Evolutionary conservation across 53 echinoderm and acorn worm genomes (phyloP).

Genomic region (Echinarachnius parma): DNA sequence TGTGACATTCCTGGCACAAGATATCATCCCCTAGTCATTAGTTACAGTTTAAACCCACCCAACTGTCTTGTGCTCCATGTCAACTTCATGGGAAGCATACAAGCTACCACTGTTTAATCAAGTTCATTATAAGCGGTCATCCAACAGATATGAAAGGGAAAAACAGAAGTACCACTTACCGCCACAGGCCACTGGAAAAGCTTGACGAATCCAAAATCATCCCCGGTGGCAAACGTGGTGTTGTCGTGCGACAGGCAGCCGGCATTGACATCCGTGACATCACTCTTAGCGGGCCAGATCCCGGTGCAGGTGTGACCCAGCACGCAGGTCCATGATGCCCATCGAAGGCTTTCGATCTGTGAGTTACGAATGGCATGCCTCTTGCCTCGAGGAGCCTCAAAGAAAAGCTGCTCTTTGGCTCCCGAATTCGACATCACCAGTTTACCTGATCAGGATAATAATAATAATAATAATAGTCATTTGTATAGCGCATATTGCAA

Average conservation of each 20-base stretch:
- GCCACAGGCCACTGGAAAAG: conserved; percentile 86
- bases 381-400: conserved; percentile 92
- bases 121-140: too few relatives aligned
- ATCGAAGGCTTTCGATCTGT: conserved; percentile 79
- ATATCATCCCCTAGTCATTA: too few relatives aligned
- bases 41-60: too few relatives aligned
- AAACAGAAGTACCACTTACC: too few relatives aligned
- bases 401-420: conserved; percentile 97
- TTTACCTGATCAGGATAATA: too few relatives aligned
- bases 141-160: too few relatives aligned
- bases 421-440: conserved; percentile 94
- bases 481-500: too few relatives aligned
- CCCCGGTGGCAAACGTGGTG: conserved; percentile 83
- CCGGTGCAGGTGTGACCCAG: conserved; percentile 96
- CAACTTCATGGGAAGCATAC: too few relatives aligned
- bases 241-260: conserved; percentile 78
- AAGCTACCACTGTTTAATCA: too few relatives aligned
- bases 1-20: too few relatives aligned
- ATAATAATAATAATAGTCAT: too few relatives aligned
- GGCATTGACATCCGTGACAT: conserved; percentile 95
- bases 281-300: conserved; percentile 94
- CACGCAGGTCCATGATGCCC: conserved; percentile 96
- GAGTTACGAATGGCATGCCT: conserved; percentile 85
- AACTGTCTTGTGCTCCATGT: too few relatives aligned
- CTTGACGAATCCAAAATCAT: conserved; percentile 98